Evolutionary conservation across 2,113 vertebrate species (phyloP).

Genomic region (Silurus glanis): DNA sequence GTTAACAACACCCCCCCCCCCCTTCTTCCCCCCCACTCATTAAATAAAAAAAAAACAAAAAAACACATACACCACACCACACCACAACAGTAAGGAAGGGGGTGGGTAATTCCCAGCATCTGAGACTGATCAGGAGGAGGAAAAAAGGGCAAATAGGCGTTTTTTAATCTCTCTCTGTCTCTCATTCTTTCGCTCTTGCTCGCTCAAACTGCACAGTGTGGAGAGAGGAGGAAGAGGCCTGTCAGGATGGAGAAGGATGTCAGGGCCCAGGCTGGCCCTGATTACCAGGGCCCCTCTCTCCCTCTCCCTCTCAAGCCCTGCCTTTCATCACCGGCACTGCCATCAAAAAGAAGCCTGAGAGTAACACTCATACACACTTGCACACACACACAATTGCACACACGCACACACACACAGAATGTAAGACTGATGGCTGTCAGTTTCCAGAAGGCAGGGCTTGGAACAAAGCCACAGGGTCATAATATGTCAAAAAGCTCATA

Average conservation of each 20-base stretch:
- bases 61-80: not conserved
- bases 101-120: constrained; percentile 83
- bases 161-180: constrained; percentile 18
- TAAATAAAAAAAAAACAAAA: constrained; percentile 56
- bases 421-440: constrained; percentile 83
- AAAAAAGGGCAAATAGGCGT: constrained; percentile 53
- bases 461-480: constrained; percentile 58
- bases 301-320: constrained; percentile 76
- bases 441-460: constrained; percentile 68
- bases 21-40: constrained; percentile 50
- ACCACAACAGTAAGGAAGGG: constrained; percentile 60
- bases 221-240: constrained; percentile 89
- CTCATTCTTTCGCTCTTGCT: constrained; percentile 26
- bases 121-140: constrained; percentile 89
- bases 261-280: constrained; percentile 84
- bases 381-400: constrained; percentile 39
- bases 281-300: constrained; percentile 86
- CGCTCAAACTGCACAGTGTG: constrained; percentile 33
- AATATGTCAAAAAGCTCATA: not conserved
- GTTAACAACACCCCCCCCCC: constrained; percentile 45
- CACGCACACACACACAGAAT: constrained; percentile 34
- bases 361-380: constrained; percentile 49
- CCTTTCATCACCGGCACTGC: constrained; percentile 85
- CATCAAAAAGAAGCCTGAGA: constrained; percentile 78
- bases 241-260: constrained; percentile 97